A percentile compares a stretch with the other conserved stretches of the same genome.
Conservation (phyloP, 2,797 vertebrate genomes). For the Numenius phaeopus region DNA sequence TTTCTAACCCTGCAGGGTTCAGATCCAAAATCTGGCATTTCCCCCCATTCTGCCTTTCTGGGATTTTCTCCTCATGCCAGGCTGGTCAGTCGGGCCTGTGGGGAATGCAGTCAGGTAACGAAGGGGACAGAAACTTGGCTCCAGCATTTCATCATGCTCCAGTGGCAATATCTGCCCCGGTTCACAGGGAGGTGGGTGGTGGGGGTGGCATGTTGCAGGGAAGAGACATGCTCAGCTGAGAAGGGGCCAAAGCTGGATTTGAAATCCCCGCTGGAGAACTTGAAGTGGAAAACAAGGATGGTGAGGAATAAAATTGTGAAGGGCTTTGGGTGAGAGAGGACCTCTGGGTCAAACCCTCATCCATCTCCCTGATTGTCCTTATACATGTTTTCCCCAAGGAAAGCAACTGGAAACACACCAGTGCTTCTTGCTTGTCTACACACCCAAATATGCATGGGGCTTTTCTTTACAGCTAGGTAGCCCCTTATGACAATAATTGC, state of each 20-base stretch:
- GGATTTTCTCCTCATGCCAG: background rate
- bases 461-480: conserved; percentile 15
- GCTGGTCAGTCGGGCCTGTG: background rate
- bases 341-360: background rate
- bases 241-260: background rate
- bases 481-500: conserved; percentile 39
- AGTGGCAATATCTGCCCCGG: background rate
- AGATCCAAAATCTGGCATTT: background rate
- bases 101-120: background rate
- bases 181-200: background rate
- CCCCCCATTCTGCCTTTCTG: background rate
- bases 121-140: background rate
- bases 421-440: background rate
- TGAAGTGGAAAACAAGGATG: background rate
- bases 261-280: background rate
- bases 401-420: background rate
- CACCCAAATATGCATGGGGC: background rate
- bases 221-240: background rate
- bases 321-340: background rate
- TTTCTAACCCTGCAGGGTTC: background rate
- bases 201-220: background rate
- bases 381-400: background rate
- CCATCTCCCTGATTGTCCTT: background rate
- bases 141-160: background rate
- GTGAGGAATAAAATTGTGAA: background rate